A percentile compares a stretch with the other conserved stretches of the same genome.
Evolutionary conservation across 2,888 invertebrate species (phyloP).

Genomic region (Drosophila gaucha): DNA sequence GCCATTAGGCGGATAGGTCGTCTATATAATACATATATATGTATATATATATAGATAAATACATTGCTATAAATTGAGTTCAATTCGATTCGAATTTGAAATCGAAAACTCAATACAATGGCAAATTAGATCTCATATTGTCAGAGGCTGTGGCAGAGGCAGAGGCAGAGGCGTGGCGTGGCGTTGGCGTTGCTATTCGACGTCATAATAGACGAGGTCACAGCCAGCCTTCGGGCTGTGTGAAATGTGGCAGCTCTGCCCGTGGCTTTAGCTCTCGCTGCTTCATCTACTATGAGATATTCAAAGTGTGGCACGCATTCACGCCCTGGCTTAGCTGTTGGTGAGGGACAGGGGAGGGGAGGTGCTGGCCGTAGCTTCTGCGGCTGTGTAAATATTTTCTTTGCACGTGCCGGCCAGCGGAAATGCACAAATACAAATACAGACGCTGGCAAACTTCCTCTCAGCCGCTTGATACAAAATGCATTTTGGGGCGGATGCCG

Average conservation of each 20-base stretch:
- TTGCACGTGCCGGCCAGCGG: constrained; percentile 65
- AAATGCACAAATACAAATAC: constrained; percentile 58
- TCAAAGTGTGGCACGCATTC: constrained; percentile 33
- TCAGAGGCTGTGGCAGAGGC: neutral
- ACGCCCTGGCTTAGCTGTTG: constrained; percentile 19
- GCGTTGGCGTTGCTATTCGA: too few relatives aligned
- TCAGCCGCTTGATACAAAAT: constrained; percentile 8
- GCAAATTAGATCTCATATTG: constrained; percentile 66
- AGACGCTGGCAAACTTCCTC: constrained; percentile 43
- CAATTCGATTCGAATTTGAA: constrained; percentile 53
- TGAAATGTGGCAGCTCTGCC: too few relatives aligned
- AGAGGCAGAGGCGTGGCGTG: constrained; percentile 37
- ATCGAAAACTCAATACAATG: constrained; percentile 51
- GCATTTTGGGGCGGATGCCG: constrained; percentile 55
- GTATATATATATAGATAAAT: constrained; percentile 13
- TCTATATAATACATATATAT: neutral
- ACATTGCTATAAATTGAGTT: constrained; percentile 41
- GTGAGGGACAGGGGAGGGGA: neutral
- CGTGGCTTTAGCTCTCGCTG: constrained; percentile 20
- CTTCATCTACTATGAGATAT: constrained; percentile 16
- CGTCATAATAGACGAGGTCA: constrained; percentile 21
- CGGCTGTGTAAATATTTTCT: constrained; percentile 59
- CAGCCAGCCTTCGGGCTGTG: neutral
- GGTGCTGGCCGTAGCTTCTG: constrained; percentile 9
- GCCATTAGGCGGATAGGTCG: constrained; percentile 57